Evolutionary conservation across 1,140 invertebrate genomes (phyloP).

Genomic region (Drosophila simulans): DNA sequence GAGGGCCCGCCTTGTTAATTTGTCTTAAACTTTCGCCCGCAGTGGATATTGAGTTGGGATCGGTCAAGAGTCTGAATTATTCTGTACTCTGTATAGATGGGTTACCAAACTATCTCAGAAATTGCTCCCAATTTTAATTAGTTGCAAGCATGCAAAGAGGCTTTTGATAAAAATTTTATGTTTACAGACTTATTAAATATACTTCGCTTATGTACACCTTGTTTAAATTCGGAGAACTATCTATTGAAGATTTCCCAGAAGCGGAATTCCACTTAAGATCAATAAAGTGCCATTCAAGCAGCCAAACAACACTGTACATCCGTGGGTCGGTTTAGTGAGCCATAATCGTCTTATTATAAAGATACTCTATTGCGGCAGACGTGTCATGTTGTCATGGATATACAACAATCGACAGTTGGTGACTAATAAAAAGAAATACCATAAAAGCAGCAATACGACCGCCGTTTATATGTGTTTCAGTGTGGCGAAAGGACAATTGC

Average conservation of each 20-base stretch:
- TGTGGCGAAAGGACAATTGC: constrained; percentile 2
- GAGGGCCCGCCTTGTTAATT: constrained; percentile 29
- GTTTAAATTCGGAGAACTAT: background rate
- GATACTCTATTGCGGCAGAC: constrained; percentile 35
- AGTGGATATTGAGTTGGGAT: constrained; percentile 14
- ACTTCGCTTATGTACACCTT: no score
- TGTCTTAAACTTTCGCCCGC: constrained; percentile 17
- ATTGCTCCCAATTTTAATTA: background rate
- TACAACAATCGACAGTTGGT: constrained; percentile 36
- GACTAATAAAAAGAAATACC: constrained; percentile 43
- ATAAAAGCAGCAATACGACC: constrained; percentile 9
- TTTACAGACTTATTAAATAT: no score
- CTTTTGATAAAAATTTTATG: no score
- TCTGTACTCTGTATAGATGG: background rate
- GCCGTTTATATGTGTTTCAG: constrained; percentile 20
- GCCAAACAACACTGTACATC: constrained; percentile 12
- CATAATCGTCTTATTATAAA: constrained; percentile 42
- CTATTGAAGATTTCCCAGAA: background rate
- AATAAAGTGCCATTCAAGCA: background rate
- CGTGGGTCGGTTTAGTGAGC: constrained; percentile 30
- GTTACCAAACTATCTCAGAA: background rate
- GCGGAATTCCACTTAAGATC: constrained; percentile 8
- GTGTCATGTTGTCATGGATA: constrained; percentile 36
- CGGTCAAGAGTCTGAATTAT: no score
- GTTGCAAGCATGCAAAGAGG: background rate